phyloP scores from a whole-genome alignment of 2,797 vertebrate genomes.

The Notamacropus eugenii region DNA sequence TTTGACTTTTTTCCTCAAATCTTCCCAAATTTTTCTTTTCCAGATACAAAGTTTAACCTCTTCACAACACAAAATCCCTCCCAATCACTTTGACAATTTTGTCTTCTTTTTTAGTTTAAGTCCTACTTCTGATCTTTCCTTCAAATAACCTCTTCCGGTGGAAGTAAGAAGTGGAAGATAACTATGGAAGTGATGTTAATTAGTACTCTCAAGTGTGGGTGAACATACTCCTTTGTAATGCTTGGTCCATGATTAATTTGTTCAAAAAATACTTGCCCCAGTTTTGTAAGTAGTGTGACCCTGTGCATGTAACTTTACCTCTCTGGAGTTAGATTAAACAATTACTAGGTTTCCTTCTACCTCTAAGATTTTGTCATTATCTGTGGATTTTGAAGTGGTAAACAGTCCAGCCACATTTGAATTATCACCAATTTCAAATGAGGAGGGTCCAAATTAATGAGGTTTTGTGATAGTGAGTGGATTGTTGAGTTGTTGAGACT shows the following conservation, averaged over 20 bases:
- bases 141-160: neutral
- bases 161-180: neutral
- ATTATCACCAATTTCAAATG: conserved; percentile 65
- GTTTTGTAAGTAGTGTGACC: neutral
- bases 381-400: conserved; percentile 52
- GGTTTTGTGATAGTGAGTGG: conserved; percentile 59
- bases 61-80: neutral
- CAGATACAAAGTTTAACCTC: neutral
- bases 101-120: neutral
- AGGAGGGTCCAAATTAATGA: conserved; percentile 66
- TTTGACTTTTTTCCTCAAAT: neutral
- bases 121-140: neutral
- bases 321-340: neutral
- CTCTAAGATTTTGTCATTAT: conserved; percentile 18
- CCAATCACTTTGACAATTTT: neutral
- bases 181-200: neutral
- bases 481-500: conserved; percentile 68
- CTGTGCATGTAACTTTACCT: neutral
- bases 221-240: conserved; percentile 64
- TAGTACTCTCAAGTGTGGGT: conserved; percentile 62
- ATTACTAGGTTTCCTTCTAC: neutral
- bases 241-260: conserved; percentile 73
- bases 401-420: conserved; percentile 61
- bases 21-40: neutral
- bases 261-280: conserved; percentile 45